phyloP scores from a whole-genome alignment of 2,113 vertebrate species.

The Cinclus cinclus region DNA sequence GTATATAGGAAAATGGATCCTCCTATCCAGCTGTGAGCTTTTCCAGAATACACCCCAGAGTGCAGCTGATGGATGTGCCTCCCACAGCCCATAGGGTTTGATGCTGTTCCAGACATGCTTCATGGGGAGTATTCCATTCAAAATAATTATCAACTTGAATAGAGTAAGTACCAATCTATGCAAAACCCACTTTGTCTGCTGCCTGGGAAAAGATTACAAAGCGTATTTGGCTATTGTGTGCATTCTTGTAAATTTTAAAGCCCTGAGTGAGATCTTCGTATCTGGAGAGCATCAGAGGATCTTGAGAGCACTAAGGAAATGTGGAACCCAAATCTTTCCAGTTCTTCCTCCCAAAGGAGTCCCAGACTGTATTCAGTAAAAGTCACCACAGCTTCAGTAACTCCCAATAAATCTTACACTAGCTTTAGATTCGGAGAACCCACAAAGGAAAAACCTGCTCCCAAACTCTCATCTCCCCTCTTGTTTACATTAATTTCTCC shows the following conservation, averaged over 20 bases:
- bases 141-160: conserved; percentile 57
- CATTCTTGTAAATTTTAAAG: conserved; percentile 13
- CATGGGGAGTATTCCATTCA: conserved; percentile 59
- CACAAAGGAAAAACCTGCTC: conserved; percentile 32
- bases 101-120: conserved; percentile 51
- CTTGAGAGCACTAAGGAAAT: neutral
- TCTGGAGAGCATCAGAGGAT: conserved; percentile 29
- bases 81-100: conserved; percentile 36
- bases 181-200: conserved; percentile 5
- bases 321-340: conserved; percentile 18
- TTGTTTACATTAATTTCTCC: conserved; percentile 1
- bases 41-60: conserved; percentile 33
- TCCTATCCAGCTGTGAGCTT: conserved; percentile 57
- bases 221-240: conserved; percentile 46
- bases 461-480: neutral
- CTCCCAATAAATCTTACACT: neutral
- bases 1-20: conserved; percentile 37
- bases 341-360: neutral
- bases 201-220: conserved; percentile 47
- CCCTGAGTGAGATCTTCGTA: conserved; percentile 3
- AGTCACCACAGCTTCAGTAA: conserved; percentile 15
- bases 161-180: conserved; percentile 43
- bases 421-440: neutral
- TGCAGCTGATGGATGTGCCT: conserved; percentile 44
- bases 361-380: neutral